Conservation (phyloP, 2,113 vertebrate genomes). For the Engraulis encrasicolus region DNA sequence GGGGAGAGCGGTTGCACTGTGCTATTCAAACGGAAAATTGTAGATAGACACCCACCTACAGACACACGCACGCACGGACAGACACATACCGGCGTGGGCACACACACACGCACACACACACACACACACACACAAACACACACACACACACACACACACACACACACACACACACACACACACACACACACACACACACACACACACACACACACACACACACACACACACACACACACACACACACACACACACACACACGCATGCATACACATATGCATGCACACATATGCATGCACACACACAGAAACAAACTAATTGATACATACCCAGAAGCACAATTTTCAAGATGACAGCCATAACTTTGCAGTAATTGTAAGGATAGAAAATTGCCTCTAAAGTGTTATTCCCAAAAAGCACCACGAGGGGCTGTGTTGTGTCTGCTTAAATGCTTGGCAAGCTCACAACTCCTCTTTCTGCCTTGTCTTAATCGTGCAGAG, state of each 20-base stretch:
- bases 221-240: no score
- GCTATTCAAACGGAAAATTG: background rate
- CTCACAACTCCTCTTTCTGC: background rate
- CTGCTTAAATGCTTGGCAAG: background rate
- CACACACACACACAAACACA: no score
- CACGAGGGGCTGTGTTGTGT: background rate
- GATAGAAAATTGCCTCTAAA: conserved; percentile 36
- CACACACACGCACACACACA: background rate
- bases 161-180: background rate
- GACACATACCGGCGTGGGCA: no score
- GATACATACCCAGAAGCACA: background rate
- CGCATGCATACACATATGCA: no score
- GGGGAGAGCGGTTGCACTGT: background rate
- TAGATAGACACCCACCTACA: no score
- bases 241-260: no score
- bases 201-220: no score
- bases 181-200: background rate
- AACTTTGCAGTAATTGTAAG: conserved; percentile 21
- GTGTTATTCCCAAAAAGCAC: conserved; percentile 18
- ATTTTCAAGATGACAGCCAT: conserved; percentile 14
- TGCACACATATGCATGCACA: no score
- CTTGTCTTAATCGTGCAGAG: background rate
- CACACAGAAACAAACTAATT: background rate
- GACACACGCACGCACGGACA: no score
- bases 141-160: no score